A percentile compares a stretch with the other conserved stretches of the same genome.
Evolutionary conservation across 92 coral and sea anemone species (phyloP).

Genomic region (Siderastrea radians): DNA sequence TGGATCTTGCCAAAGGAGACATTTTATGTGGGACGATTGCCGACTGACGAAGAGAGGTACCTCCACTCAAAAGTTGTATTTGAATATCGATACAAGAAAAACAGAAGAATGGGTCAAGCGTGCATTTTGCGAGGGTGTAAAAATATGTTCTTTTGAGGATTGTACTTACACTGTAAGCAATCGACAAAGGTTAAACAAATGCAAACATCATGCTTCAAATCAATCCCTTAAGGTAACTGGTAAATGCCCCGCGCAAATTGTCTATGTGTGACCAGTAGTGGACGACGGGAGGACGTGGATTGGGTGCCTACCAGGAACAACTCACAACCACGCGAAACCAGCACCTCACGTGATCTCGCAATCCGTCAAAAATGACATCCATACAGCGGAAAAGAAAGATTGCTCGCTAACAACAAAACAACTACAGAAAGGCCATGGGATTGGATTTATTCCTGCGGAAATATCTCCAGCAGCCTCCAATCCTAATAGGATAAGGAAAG

Average conservation of each 20-base stretch:
- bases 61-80: constrained; percentile 24
- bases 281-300: constrained; percentile 73
- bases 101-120: constrained; percentile 35
- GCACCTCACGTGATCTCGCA: constrained; percentile 58
- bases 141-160: constrained; percentile 31
- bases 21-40: constrained; percentile 63
- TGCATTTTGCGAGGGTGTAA: constrained; percentile 61
- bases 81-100: neutral
- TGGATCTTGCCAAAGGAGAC: constrained; percentile 56
- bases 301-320: constrained; percentile 34
- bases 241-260: constrained; percentile 38
- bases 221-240: constrained; percentile 30
- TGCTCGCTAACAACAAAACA: constrained; percentile 44
- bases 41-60: constrained; percentile 37
- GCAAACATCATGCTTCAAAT: constrained; percentile 26
- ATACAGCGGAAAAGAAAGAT: constrained; percentile 36
- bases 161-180: constrained; percentile 57
- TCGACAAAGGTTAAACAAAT: constrained; percentile 58
- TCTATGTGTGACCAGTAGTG: constrained; percentile 51
- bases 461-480: constrained; percentile 57
- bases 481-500: constrained; percentile 35
- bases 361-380: constrained; percentile 44
- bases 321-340: constrained; percentile 41
- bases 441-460: constrained; percentile 62
- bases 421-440: constrained; percentile 42